Evolutionary conservation across 2,113 vertebrate genomes (phyloP), one percentile per base, ranked within the genome.

Genomic region (Athene cunicularia): DNA sequence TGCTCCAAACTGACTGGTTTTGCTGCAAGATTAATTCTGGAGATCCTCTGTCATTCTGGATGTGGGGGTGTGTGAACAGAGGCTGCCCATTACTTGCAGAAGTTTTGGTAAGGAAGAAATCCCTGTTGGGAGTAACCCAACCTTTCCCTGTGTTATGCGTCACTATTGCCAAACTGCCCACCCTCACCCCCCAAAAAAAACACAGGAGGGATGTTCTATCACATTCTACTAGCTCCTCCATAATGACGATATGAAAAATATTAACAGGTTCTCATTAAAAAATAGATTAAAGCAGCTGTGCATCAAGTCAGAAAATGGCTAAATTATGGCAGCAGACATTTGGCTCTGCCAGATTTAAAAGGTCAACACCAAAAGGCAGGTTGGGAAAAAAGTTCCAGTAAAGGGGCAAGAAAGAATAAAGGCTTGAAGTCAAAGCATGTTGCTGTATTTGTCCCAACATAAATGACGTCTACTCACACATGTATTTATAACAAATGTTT

Each of bases 21-120:
- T 88, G 55, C 75, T 95, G 91, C 72, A 94, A 92, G 83, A 87
- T 94, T 95, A 84, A 68, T 84, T 93, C 53, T 86, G 86, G 88
- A 96, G 64, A 63, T 77, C 23, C 71, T 86, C 80, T 89, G 80
- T 84, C 87, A 77, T 82, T 88, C 45, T 80, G 83, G 32, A 63
- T 59, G 71, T 18, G 30, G 27, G 37, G 11, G 11, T 11, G 32
- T 28, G 24, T 74, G 71, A 83, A 24, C 27, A 82, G 73, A 74
- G 45, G 47, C 39, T 96, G 47, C 18, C 30, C 3, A 11, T 41
- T 6, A 2, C 43, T 23, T 5, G 30, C n/a, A 59, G 67, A 59
- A 74, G 24, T 81, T 86, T 71, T 45, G 52, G 33, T 63, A 23
- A 84, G 66, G 56, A 60, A 85, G 47, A 86, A 88, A 90, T 71